Evolutionary conservation across 37 sponge, comb jelly and placozoan genomes (phyloP).

Genomic region (Tethya wilhelma): DNA sequence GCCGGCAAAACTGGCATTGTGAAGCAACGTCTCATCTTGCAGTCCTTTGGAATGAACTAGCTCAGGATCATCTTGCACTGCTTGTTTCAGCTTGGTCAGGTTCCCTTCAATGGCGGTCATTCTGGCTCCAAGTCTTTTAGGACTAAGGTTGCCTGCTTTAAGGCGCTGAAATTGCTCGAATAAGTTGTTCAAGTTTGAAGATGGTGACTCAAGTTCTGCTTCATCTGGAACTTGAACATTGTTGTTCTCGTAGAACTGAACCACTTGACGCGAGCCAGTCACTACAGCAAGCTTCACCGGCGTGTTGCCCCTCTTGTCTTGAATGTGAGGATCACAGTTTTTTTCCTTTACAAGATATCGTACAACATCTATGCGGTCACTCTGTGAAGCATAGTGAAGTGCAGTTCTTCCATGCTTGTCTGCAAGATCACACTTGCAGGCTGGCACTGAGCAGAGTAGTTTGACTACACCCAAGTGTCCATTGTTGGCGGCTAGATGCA

Average conservation of each 20-base stretch:
- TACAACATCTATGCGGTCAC: conserved; percentile 15
- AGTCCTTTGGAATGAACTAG: conserved; percentile 1
- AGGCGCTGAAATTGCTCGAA: background rate
- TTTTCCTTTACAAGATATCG: conserved; percentile 28
- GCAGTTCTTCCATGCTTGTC: conserved; percentile 28
- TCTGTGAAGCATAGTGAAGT: conserved; percentile 42
- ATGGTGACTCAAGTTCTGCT: background rate
- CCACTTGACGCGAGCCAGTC: background rate
- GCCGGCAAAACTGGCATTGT: conserved; percentile 38
- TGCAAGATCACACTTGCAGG: conserved; percentile 1
- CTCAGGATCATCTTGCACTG: background rate
- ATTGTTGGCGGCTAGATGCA: conserved; percentile 25
- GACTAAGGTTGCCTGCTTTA: background rate
- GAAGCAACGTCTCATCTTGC: conserved; percentile 40
- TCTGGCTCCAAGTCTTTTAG: background rate
- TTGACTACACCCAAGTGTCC: conserved; percentile 18
- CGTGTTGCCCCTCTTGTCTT: conserved; percentile 14
- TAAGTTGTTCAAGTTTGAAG: background rate
- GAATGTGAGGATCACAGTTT: background rate
- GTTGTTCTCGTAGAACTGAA: background rate
- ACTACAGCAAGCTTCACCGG: conserved; percentile 27
- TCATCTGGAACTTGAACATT: background rate
- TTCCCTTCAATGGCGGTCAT: conserved; percentile 25
- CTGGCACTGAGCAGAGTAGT: conserved; percentile 8
- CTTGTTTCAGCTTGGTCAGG: conserved; percentile 23